Evolutionary conservation across 2,113 vertebrate genomes (phyloP).

Genomic region (Silurus glanis): DNA sequence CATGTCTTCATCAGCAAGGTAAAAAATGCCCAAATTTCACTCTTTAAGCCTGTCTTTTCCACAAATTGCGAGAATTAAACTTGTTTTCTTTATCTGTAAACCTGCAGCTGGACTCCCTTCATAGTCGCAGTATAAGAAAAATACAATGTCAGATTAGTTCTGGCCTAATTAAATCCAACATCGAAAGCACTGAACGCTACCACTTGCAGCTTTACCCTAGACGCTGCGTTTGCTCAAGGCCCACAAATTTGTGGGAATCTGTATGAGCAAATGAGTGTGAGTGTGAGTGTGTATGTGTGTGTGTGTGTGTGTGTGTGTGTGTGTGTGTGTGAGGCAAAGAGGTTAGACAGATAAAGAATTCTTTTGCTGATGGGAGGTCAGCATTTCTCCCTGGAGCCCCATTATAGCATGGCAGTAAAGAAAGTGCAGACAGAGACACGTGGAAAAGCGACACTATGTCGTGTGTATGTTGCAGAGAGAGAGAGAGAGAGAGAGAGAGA

Average conservation of each 20-base stretch:
- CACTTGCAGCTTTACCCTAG: neutral
- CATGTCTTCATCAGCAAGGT: neutral
- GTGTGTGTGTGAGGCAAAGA: neutral
- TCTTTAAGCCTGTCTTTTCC: neutral
- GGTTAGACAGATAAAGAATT: conserved; percentile 38
- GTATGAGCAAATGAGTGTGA: neutral
- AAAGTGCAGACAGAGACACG: conserved; percentile 49
- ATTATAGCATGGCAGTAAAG: conserved; percentile 60
- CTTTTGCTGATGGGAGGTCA: conserved; percentile 47
- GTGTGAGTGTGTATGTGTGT: neutral
- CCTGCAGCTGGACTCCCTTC: neutral
- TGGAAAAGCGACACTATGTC: conserved; percentile 3
- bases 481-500: conserved; percentile 7
- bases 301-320: neutral
- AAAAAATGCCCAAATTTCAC: neutral
- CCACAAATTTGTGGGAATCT: neutral
- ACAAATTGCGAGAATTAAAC: neutral
- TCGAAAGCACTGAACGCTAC: neutral
- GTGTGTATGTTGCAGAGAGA: conserved; percentile 13
- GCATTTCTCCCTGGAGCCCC: conserved; percentile 44
- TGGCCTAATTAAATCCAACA: neutral
- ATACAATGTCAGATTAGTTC: neutral
- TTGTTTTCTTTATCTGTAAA: neutral
- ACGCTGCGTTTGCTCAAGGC: neutral
- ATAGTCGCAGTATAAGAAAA: neutral